Evolutionary conservation across 2,888 invertebrate species (phyloP).

Genomic region (Lasioglossum figueresi): DNA sequence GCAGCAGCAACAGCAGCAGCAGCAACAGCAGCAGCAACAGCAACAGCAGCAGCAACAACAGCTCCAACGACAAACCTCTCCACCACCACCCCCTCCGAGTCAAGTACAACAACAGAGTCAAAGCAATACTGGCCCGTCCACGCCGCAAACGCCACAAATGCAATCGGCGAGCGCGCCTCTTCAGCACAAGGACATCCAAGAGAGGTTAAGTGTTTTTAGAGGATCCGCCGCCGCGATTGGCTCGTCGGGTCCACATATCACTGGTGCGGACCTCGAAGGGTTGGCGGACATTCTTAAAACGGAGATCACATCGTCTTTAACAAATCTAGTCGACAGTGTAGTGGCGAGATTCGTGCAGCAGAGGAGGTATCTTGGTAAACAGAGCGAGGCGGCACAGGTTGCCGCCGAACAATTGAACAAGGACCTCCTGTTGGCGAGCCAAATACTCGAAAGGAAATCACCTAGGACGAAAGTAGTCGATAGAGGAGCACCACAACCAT

Average conservation of each 20-base stretch:
- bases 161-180: slow-evolving; percentile 86
- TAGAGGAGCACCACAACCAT: slow-evolving; percentile 85
- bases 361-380: slow-evolving; percentile 90
- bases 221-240: slow-evolving; percentile 86
- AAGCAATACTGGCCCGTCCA: slow-evolving; percentile 79
- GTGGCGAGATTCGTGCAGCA: slow-evolving; percentile 94
- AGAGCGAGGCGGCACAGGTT: slow-evolving; percentile 91
- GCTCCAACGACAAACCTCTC: slow-evolving; percentile 80
- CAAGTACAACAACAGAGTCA: slow-evolving; percentile 80
- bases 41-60: slow-evolving; percentile 84
- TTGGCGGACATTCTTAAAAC: slow-evolving; percentile 96
- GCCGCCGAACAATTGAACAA: slow-evolving; percentile 94
- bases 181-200: slow-evolving; percentile 87
- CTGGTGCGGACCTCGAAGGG: slow-evolving; percentile 93
- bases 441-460: slow-evolving; percentile 93
- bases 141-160: slow-evolving; percentile 81
- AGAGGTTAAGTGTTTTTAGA: slow-evolving; percentile 91
- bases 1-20: slow-evolving; percentile 83
- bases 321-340: slow-evolving; percentile 94
- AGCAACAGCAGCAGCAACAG: slow-evolving; percentile 84
- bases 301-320: slow-evolving; percentile 93
- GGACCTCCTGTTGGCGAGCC: slow-evolving; percentile 92
- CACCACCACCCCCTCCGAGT: slow-evolving; percentile 82
- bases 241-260: slow-evolving; percentile 87
- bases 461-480: slow-evolving; percentile 91